Conservation (phyloP, 2,888 invertebrate species). For the Stenotaenia linearis region DNA sequence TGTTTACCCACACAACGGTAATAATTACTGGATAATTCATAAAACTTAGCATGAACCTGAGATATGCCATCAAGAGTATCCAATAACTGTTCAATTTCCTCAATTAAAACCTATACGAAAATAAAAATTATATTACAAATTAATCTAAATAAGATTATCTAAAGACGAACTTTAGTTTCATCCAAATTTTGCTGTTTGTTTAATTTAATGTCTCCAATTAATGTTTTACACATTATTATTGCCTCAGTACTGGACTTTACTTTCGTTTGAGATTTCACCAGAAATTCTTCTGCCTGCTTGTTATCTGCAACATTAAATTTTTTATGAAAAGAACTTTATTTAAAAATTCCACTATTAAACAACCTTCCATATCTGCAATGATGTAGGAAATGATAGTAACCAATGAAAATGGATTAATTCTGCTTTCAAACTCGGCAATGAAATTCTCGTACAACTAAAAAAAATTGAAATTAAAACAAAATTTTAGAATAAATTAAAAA, state of each 20-base stretch:
- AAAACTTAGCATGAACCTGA: conserved; percentile 88
- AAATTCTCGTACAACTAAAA: conserved; percentile 76
- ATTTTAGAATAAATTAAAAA: neutral
- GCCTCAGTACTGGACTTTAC: conserved; percentile 82
- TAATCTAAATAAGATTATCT: neutral
- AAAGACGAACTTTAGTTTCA: conserved; percentile 46
- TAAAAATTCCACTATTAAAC: neutral
- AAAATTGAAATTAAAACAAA: neutral
- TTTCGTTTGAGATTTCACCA: conserved; percentile 81
- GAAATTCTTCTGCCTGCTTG: conserved; percentile 75
- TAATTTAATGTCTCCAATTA: conserved; percentile 53
- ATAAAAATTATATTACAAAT: neutral
- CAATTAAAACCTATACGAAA: conserved; percentile 62
- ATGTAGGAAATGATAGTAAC: conserved; percentile 79
- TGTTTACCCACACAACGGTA: conserved; percentile 80
- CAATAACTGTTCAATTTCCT: conserved; percentile 74
- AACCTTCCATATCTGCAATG: conserved; percentile 59
- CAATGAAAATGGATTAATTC: conserved; percentile 87
- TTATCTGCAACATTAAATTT: conserved; percentile 58
- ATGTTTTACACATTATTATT: conserved; percentile 76
- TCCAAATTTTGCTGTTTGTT: conserved; percentile 47
- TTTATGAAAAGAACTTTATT: neutral
- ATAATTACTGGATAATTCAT: conserved; percentile 84
- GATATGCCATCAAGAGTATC: conserved; percentile 89
- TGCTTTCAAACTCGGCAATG: conserved; percentile 87